Conservation (phyloP, 2,113 vertebrate species). For the Lanius ludovicianus region DNA sequence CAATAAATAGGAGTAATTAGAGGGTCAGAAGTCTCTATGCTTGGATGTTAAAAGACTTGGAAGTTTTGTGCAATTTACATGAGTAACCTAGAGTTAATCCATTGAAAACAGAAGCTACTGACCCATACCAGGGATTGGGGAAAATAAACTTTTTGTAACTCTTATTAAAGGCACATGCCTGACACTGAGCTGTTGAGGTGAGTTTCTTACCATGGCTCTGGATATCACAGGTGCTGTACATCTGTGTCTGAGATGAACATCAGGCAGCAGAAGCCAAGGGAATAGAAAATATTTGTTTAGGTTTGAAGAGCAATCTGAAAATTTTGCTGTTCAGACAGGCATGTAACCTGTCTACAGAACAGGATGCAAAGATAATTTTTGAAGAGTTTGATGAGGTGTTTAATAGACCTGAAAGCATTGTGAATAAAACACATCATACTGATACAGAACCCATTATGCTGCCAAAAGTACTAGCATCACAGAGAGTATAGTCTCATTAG, state of each 20-base stretch:
- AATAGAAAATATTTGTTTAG: neutral
- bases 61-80: slow-evolving; percentile 13
- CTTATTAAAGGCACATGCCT: neutral
- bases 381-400: slow-evolving; percentile 68
- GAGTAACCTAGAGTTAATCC: neutral
- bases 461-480: slow-evolving; percentile 52
- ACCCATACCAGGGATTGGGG: neutral
- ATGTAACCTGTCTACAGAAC: slow-evolving; percentile 52
- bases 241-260: neutral
- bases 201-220: neutral
- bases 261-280: neutral
- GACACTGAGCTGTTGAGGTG: neutral
- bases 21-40: neutral
- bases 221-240: neutral
- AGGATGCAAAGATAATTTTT: slow-evolving; percentile 59
- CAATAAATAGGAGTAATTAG: slow-evolving; percentile 13
- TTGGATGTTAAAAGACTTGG: slow-evolving; percentile 6
- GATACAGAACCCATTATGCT: slow-evolving; percentile 56
- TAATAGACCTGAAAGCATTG: slow-evolving; percentile 59
- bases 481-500: slow-evolving; percentile 43
- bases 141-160: neutral
- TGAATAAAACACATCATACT: slow-evolving; percentile 64
- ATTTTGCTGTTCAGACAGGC: slow-evolving; percentile 18
- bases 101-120: slow-evolving; percentile 32
- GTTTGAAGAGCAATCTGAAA: slow-evolving; percentile 34